phyloP scores from a whole-genome alignment of 2,888 invertebrate species.

The Drosophila mayaguana region DNA sequence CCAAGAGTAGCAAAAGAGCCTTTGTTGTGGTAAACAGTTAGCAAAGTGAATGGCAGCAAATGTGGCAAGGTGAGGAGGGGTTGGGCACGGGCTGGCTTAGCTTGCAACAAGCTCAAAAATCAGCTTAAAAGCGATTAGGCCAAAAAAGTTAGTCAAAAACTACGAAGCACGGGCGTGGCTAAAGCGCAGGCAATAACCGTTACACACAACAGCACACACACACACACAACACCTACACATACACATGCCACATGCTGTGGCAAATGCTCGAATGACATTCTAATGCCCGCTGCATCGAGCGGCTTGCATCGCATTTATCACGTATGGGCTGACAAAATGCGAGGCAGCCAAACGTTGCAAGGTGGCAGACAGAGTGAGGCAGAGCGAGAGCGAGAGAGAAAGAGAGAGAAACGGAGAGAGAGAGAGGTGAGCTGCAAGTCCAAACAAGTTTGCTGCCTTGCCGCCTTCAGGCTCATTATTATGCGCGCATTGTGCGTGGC shows the following conservation, averaged over 20 bases:
- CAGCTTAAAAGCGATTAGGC: constrained; percentile 57
- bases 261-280: constrained; percentile 62
- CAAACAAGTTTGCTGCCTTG: constrained; percentile 48
- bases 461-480: constrained; percentile 65
- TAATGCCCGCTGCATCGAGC: constrained; percentile 63
- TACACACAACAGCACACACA: neutral
- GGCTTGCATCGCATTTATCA: constrained; percentile 68
- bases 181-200: constrained; percentile 13
- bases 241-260: neutral
- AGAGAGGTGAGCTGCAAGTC: constrained; percentile 4
- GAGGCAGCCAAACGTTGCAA: constrained; percentile 33
- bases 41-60: neutral
- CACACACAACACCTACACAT: neutral
- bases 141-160: constrained; percentile 31
- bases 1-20: constrained; percentile 28
- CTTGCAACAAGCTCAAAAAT: constrained; percentile 35
- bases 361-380: constrained; percentile 10
- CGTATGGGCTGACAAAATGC: constrained; percentile 71
- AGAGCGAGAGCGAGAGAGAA: neutral
- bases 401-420: neutral
- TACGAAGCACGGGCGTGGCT: constrained; percentile 36
- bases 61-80: neutral
- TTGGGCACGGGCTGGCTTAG: constrained; percentile 3
- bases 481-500: constrained; percentile 80
- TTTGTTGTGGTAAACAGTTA: constrained; percentile 75